Conservation (phyloP, 2,113 vertebrate genomes). For the Neotoma lepida region DNA sequence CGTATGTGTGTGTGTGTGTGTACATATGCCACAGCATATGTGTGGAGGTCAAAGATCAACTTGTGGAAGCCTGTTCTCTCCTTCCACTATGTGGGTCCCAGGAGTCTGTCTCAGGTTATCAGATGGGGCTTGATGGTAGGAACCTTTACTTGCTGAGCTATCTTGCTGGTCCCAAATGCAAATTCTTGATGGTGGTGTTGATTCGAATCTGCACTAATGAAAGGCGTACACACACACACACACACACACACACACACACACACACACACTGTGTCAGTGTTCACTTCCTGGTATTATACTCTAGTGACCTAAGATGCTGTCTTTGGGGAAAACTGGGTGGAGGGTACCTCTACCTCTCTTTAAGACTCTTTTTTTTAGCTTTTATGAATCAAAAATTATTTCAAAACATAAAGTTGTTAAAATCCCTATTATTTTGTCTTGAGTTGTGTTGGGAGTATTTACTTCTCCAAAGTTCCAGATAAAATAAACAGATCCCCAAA, state of each 20-base stretch:
- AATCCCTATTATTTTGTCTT: neutral
- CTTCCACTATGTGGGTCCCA: neutral
- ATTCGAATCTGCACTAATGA: fast-evolving
- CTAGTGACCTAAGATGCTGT: neutral
- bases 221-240: neutral
- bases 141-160: neutral
- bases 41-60: neutral
- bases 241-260: no score
- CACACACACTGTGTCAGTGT: fast-evolving
- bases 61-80: neutral
- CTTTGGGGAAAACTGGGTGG: fast-evolving
- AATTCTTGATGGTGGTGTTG: neutral
- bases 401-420: neutral
- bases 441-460: neutral
- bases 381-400: neutral
- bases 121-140: neutral
- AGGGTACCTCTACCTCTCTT: neutral
- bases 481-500: neutral
- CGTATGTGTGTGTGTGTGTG: neutral
- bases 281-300: neutral
- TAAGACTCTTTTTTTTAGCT: neutral
- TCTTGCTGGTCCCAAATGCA: no score
- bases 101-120: neutral
- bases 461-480: neutral
- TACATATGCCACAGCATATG: neutral